Base-by-base conservation (phyloP, 2,888 invertebrate species). In the Ellobium chinense region DNA sequence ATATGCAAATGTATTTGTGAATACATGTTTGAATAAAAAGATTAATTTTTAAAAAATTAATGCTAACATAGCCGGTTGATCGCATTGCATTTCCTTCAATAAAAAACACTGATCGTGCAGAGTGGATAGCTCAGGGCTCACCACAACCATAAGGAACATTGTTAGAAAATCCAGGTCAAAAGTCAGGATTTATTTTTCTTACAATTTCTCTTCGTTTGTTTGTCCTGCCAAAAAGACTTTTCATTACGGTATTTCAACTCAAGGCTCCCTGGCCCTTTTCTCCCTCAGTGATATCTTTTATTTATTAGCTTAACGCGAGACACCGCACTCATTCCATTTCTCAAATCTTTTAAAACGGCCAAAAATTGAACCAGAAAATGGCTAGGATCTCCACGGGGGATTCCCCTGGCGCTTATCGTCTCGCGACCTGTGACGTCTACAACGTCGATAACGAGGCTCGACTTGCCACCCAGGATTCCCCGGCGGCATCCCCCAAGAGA, bases 391-490 rank as follows among this genome's bases (percentile, higher is more conserved):
- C 68, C 66, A 36, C 37, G 37, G 76, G 68, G 21, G 36, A 75
- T 75, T 76, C 37, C 68, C 68, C 68, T 0, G n/a, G n/a, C 58
- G 39, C 69, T 69, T 77, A 77, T 77, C 77, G 58, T 69, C 77
- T 77, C 21, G 65, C 60, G 77, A 69, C 68, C 21, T 39, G 69
- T 77, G 77, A 77, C 77, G 69, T 69, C 77, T 39, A 69, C 14
- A 69, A 60, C 36, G 69, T 68, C 69, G 77, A 77, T 77, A 77
- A 77, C 77, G 69, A 77, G 77, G 60, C 69, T 37, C 37, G 37
- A n/a, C 69, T 54, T 69, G 69, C 77, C 77, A 77, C 77, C 77
- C 68, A 60, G 68, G 69, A 60, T 54, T 66, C 60, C 60, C 60
- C 39, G 36, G n/a, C 56, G 60, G 68, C 37, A 29, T 77, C 69